A percentile compares a stretch with the other conserved stretches of the same genome.
Conservation (phyloP, 2,113 vertebrate species). For the Orcinus orca region DNA sequence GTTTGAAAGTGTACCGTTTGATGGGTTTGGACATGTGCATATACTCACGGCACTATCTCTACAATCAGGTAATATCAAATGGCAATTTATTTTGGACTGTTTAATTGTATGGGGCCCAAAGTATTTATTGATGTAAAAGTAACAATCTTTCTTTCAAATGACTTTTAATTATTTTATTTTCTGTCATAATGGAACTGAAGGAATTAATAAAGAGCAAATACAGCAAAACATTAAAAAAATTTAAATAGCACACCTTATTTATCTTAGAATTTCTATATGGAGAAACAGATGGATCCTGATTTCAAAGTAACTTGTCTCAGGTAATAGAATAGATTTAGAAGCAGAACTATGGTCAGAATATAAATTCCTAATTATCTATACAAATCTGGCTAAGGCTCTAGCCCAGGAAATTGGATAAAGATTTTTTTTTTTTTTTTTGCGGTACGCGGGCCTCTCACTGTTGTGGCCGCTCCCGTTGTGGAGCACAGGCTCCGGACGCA, state of each 20-base stretch:
- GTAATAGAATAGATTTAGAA: background rate
- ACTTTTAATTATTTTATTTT: constrained; percentile 49
- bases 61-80: background rate
- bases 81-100: background rate
- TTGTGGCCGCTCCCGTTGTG: too few species aligned
- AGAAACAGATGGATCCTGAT: background rate
- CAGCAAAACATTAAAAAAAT: constrained; percentile 27
- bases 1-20: background rate
- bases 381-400: background rate
- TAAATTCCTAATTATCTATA: background rate
- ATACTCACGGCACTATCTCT: background rate
- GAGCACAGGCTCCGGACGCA: rapidly evolving
- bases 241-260: background rate
- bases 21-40: too few species aligned
- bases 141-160: background rate
- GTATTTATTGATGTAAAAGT: background rate
- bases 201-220: constrained; percentile 62
- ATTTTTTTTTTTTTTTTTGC: background rate
- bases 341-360: background rate
- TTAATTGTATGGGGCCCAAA: background rate
- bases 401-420: background rate
- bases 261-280: background rate
- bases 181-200: constrained; percentile 48
- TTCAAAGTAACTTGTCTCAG: constrained; percentile 37
- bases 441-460: too few species aligned